Evolutionary conservation across 53 echinoderm and acorn worm species (phyloP), one percentile per base, ranked within the genome.

Genomic region (Holothuria leucospilota): DNA sequence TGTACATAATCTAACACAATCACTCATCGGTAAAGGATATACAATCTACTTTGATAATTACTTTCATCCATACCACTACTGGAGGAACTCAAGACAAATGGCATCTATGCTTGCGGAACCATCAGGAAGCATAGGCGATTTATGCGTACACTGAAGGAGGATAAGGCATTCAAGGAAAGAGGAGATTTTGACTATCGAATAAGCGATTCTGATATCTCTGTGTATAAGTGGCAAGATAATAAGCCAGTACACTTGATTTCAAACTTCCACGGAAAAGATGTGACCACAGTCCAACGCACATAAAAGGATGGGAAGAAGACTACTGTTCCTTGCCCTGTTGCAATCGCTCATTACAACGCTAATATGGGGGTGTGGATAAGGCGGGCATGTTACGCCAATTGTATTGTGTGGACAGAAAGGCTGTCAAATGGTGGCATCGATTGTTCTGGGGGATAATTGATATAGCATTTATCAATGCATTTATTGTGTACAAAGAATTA

Each of bases 361-460:
- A 38, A 67, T 68, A 84, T 84, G 84, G 67, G 51, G 84, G 84
- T 34, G 84, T 84, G n/a, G 84, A 84, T 49, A 84, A 84, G 25
- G 84, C 84, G 16, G 84, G 68, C 61, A 84, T 70, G 85, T 71
- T 59, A 49, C 39, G 63, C 30, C 62, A 30, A 63, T 81, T 81
- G 75, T 75, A 75, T 75, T 75, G 3, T 75, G 46, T 75, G 18
- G n/a, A 75, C 46, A 41, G 71, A 71, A 71, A 71, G 71, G 26
- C 71, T 71, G 71, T 71, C n/a, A n/a, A n/a, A n/a, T n/a, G n/a
- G n/a, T n/a, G n/a, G n/a, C n/a, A n/a, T n/a, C n/a, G n/a, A n/a
- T 5, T 38, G 29, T 34, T 38, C 15, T 34, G 29, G 34, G 73
- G 38, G 29, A 15, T 13, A 41, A 46, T 15, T 73, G 40, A 38